Evolutionary conservation across 2,113 vertebrate species (phyloP).

Genomic region (Opisthocomus hoazin): DNA sequence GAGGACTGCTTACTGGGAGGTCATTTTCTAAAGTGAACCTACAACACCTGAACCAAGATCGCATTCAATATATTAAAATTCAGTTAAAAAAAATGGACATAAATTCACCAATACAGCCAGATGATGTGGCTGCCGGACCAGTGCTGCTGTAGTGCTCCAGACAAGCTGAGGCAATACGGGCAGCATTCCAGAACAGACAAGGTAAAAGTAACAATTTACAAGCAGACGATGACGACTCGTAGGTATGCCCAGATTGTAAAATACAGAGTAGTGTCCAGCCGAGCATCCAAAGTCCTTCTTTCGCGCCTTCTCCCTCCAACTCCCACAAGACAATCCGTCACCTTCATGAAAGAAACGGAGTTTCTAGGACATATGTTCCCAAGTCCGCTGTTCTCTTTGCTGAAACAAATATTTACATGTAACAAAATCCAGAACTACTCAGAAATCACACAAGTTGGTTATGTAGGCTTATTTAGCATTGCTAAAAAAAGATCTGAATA

Average conservation of each 20-base stretch:
- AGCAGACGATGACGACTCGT: fast-evolving
- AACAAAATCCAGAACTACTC: not conserved
- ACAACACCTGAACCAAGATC: not conserved
- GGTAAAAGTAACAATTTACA: not conserved
- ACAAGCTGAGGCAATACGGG: fast-evolving
- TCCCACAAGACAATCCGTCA: not conserved
- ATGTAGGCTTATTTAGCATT: not conserved
- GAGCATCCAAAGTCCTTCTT: not conserved
- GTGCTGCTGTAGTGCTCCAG: not conserved
- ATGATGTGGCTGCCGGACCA: not conserved
- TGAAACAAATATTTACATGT: conserved; percentile 16
- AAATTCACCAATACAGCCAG: not conserved
- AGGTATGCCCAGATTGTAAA: not conserved
- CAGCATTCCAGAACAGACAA: not conserved
- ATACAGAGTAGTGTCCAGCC: too few relatives aligned
- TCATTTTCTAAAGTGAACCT: not conserved
- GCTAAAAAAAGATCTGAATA: not conserved
- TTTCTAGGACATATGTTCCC: not conserved
- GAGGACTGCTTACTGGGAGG: not conserved
- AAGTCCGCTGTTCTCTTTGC: not conserved
- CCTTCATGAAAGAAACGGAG: not conserved
- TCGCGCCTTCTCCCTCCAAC: not conserved
- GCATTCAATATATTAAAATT: not conserved
- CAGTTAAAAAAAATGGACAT: not conserved
- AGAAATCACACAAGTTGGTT: not conserved